Conservation (phyloP, 2,888 invertebrate species). For the Elysia crispata region DNA sequence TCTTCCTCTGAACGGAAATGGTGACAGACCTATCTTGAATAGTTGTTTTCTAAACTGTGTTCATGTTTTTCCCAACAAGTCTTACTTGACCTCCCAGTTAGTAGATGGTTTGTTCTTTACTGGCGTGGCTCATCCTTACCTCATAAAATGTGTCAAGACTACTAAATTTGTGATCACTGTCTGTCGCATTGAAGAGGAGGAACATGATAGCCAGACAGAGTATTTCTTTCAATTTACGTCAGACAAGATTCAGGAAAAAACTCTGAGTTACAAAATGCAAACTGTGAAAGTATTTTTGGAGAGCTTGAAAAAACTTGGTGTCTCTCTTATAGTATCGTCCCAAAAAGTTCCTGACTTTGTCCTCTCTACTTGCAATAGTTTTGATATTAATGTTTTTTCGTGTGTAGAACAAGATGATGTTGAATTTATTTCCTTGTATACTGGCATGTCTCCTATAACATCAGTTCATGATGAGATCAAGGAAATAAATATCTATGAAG, state of each 20-base stretch:
- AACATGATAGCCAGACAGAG: no score
- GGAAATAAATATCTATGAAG: slow-evolving; percentile 16
- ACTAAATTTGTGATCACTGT: not conserved
- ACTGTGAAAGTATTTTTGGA: slow-evolving; percentile 39
- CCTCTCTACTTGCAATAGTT: slow-evolving; percentile 53
- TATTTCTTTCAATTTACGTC: no score
- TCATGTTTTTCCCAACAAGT: not conserved
- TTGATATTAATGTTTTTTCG: slow-evolving; percentile 56
- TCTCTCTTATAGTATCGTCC: slow-evolving; percentile 55
- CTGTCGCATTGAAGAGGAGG: not conserved
- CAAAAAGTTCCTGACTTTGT: slow-evolving; percentile 57
- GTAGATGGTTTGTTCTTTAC: no score
- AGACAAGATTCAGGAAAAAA: no score
- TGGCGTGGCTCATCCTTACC: no score
- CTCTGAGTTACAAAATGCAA: not conserved
- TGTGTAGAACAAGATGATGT: slow-evolving; percentile 57
- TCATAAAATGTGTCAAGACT: not conserved
- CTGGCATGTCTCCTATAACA: slow-evolving; percentile 37
- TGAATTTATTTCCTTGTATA: slow-evolving; percentile 51
- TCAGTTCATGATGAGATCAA: slow-evolving; percentile 38
- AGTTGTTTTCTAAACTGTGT: slow-evolving; percentile 25
- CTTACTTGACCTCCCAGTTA: no score
- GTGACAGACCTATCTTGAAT: slow-evolving; percentile 27
- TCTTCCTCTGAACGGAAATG: not conserved
- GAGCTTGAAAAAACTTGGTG: slow-evolving; percentile 29